Evolutionary conservation across 2,888 invertebrate genomes (phyloP).

Genomic region (Metacarcinus magister): DNA sequence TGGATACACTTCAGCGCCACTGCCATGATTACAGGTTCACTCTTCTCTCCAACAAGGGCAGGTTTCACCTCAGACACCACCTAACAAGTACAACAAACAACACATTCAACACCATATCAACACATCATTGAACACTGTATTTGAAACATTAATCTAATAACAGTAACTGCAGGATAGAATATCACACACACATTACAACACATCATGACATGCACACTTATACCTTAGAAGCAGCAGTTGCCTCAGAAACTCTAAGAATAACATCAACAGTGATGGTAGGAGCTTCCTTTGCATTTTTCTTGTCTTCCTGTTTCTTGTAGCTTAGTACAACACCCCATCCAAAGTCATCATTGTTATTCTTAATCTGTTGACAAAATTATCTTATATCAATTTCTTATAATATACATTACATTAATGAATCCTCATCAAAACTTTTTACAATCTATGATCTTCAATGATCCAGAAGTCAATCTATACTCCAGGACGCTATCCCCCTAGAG

Average conservation of each 20-base stretch:
- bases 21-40: constrained; percentile 94
- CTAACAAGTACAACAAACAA: constrained; percentile 62
- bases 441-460: not conserved
- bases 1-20: constrained; percentile 92
- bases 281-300: constrained; percentile 86
- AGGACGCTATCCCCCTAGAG: too few relatives aligned
- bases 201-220: not conserved
- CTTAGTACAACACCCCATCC: constrained; percentile 99
- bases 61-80: constrained; percentile 84
- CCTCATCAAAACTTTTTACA: not conserved
- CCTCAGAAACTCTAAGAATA: constrained; percentile 91
- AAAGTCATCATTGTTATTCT: constrained; percentile 93
- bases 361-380: constrained; percentile 56
- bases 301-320: constrained; percentile 89
- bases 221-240: constrained; percentile 86
- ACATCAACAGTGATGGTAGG: constrained; percentile 91
- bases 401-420: not conserved
- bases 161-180: not conserved
- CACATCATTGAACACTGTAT: not conserved
- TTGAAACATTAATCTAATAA: not conserved
- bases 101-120: not conserved
- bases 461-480: not conserved
- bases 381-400: not conserved
- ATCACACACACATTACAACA: not conserved
- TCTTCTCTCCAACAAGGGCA: constrained; percentile 88